Base-by-base conservation (phyloP, 2,797 vertebrate species). In the Salarias fasciatus region DNA sequence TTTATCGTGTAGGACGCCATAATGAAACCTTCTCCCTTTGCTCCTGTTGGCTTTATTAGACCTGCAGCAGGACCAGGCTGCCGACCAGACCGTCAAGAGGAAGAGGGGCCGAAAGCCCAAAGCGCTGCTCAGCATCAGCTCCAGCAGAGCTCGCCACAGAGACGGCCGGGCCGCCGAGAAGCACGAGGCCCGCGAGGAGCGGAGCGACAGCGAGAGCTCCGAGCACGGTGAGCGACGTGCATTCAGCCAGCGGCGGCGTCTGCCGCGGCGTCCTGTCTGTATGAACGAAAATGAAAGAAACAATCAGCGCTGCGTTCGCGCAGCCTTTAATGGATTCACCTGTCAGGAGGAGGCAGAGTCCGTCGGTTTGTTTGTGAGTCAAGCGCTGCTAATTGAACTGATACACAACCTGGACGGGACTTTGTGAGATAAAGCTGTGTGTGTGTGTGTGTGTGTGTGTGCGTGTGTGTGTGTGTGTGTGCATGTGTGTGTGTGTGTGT, bases 51-150 rank as follows among this genome's bases (percentile, higher is more conserved):
- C n/a, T 63, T 66, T 66, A 28, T 61, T 73, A 85, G 90, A 79
- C 54, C 48, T 65, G 57, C 88, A 79, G 65, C 85, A 84, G 63
- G 79, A 83, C 61, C 86, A 83, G 77, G 49, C 62, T 0, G 47
- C 78, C 12, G 24, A 57, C 82, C 90, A 84, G 62, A 59, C 61
- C 2, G 40, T 36, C 40, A 84, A 86, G 63, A 89, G 84, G 75
- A 90, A 89, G 60, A 87, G 89, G 69, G 91, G 91, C 46, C 80
- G 82, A 37, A 92, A 90, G 68, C 88, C 92, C 67, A 93, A 92
- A 87, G 78, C 61, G 36, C 38, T 76, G 61, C 64, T 72, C 64
- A 78, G 69, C 12, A 36, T 66, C 30, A 69, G 72, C 47, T 38
- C 60, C 0, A 80, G 64, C 58, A 63, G 75, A 67, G 9, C 47